Evolutionary conservation across 2,113 vertebrate species (phyloP), one percentile per base, ranked within the genome.

Genomic region (Stigmatopora nigra): DNA sequence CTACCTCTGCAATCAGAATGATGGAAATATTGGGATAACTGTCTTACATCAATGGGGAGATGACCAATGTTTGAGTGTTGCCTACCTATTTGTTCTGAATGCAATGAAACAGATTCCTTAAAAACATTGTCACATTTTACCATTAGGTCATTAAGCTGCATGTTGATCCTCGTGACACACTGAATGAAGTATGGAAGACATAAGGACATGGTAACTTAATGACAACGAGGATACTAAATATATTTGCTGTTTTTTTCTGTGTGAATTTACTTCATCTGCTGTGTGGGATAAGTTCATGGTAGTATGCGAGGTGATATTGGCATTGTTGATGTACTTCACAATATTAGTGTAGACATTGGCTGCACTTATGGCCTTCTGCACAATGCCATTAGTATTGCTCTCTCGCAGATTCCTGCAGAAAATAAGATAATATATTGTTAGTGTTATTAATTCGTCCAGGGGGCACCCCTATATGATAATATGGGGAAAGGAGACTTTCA

Each of bases 271-370:
- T 19, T 97, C 94, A 13, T 91, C 84, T 65, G 94, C 90, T 67
- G 88, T 84, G 41, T 91, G 87, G 48, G 95, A 93, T 67, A 92
- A 81, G 78, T 93, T 92, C 73, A 92, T 55, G 55, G 92, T 90
- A 19, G 89, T 72, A 63, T 84, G 62, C 2, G 92, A 91, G 17
- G 89, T 93, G 81, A 93, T 86, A 35, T 94, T 90, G 67, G 94
- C 93, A 31, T 95, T 91, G 1, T 85, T 79, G 0, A 95, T 71
- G 65, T 93, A 94, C 77, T 90, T 89, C 17, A 91, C 88, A 0
- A 99, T 98, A 67, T 95, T 97, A 84, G 94, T 94, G 73, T 99
- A 93, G 22, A 92, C 95, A 3, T 95, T 99, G 16, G 93, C 95
- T 13, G 96, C 96, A 38, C 92, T 92, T 64, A 99, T 86, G 70